phyloP scores from a whole-genome alignment of 2,113 vertebrate genomes.

The Mastomys natalensis region DNA sequence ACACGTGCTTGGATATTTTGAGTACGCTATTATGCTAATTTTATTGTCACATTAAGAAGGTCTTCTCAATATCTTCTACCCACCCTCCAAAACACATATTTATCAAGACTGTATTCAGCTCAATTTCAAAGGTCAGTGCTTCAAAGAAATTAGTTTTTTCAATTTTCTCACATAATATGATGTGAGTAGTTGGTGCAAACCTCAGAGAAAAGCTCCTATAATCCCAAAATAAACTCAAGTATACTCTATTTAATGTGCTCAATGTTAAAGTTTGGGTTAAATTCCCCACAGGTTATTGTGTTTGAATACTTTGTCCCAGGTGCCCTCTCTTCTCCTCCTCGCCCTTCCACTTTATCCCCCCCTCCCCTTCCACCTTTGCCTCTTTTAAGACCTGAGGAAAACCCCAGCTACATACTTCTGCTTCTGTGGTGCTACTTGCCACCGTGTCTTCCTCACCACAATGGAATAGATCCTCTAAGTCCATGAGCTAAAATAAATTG shows the following conservation, averaged over 20 bases:
- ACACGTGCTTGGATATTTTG: neutral
- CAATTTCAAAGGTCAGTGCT: neutral
- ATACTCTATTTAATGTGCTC: neutral
- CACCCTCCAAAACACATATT: neutral
- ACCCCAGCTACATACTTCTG: neutral
- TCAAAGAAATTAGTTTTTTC: neutral
- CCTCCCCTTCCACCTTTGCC: neutral
- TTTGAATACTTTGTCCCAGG: neutral
- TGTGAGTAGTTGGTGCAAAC: neutral
- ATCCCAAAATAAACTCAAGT: neutral
- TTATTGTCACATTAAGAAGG: neutral
- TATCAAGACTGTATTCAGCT: neutral
- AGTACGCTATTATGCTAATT: neutral
- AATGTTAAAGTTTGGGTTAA: neutral
- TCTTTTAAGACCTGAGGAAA: neutral
- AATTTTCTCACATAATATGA: neutral
- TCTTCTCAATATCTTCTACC: neutral
- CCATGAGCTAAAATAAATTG: neutral
- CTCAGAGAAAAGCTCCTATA: neutral
- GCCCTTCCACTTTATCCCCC: too few relatives aligned
- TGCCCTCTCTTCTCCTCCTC: too few relatives aligned
- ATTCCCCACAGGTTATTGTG: neutral
- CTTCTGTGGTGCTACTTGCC: neutral
- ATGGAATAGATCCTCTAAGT: neutral
- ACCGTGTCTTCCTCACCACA: neutral